Evolutionary conservation across 1,140 invertebrate species (phyloP).

Genomic region (Aphaenogaster rudis): DNA sequence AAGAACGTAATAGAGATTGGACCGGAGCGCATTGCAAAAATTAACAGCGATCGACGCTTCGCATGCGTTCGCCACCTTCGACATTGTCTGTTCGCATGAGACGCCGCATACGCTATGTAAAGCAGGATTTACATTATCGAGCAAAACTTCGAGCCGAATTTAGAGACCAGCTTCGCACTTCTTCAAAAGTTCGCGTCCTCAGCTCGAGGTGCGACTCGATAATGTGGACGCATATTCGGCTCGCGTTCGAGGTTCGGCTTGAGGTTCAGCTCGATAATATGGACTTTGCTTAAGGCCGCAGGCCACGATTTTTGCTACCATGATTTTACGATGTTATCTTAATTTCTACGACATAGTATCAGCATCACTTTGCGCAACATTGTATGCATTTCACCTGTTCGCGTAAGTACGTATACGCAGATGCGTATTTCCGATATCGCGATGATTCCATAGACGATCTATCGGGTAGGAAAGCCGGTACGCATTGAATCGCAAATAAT

Average conservation of each 20-base stretch:
- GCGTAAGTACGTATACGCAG: neutral
- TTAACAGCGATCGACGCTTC: neutral
- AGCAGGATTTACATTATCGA: too few relatives aligned
- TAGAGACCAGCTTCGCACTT: too few relatives aligned
- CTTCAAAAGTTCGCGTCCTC: too few relatives aligned
- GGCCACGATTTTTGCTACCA: neutral
- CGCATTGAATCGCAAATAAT: neutral
- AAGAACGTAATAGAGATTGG: constrained; percentile 38
- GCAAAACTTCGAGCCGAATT: too few relatives aligned
- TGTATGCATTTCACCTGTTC: too few relatives aligned
- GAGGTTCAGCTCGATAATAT: too few relatives aligned
- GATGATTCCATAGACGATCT: neutral
- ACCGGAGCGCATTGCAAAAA: neutral
- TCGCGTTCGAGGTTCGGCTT: too few relatives aligned
- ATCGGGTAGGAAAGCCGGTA: neutral
- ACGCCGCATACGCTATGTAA: too few relatives aligned
- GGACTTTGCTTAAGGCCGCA: neutral
- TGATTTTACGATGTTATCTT: constrained; percentile 5
- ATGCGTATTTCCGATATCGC: neutral
- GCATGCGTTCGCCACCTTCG: neutral
- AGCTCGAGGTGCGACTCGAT: too few relatives aligned
- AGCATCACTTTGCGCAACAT: neutral
- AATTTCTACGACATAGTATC: neutral
- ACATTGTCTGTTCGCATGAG: neutral
- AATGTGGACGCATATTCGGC: too few relatives aligned